Conservation (phyloP, 2,113 vertebrate genomes). For the Zosterops lateralis region DNA sequence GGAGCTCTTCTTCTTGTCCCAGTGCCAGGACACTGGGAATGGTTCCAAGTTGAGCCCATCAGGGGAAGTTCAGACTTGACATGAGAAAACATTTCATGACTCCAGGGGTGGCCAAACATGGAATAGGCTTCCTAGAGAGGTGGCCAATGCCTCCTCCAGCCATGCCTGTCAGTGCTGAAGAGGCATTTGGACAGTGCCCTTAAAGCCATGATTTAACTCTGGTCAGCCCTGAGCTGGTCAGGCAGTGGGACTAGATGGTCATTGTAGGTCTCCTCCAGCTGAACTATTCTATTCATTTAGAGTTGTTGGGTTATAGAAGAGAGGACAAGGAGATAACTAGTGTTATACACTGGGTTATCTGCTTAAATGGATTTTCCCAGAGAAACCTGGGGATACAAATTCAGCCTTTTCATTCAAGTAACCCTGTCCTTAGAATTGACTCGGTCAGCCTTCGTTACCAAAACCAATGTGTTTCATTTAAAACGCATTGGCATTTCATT, state of each 20-base stretch:
- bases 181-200: not conserved
- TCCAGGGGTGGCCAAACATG: not conserved
- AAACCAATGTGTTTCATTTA: not conserved
- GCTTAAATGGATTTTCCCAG: not conserved
- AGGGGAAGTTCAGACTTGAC: not conserved
- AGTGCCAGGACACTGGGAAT: not conserved
- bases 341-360: not conserved
- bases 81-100: not conserved
- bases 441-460: not conserved
- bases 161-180: not conserved
- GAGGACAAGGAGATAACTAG: not conserved
- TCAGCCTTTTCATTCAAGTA: not conserved
- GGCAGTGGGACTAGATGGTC: not conserved
- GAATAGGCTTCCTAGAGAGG: not conserved
- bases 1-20: not conserved
- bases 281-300: not conserved
- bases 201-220: not conserved
- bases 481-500: not conserved
- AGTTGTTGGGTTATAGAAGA: not conserved
- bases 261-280: not conserved
- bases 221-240: not conserved
- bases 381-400: not conserved
- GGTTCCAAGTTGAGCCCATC: no score
- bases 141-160: rapidly evolving
- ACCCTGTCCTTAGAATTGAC: not conserved